Evolutionary conservation across 2,113 vertebrate genomes (phyloP), one percentile per base, ranked within the genome.

Genomic region (Leiothrix lutea): DNA sequence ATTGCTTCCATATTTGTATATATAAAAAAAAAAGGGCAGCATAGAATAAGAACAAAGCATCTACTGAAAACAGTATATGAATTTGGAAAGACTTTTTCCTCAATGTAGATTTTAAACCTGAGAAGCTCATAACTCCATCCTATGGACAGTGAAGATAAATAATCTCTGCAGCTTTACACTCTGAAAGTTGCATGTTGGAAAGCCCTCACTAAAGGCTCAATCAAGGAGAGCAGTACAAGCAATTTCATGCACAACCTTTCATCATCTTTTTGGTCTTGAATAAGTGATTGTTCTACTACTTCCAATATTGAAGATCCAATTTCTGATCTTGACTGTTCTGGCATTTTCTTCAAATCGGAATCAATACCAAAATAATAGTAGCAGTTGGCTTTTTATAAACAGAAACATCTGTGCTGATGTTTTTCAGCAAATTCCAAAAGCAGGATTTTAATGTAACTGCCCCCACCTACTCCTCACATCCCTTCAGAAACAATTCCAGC

Each of bases 1-100:
- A 96, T 96, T 97, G 61, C 92, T 95, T 95, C 95, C 97, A 95
- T 92, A 89, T 88, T 97, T 90, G 88, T 96, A 94, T 53, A n/a
- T 8, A 80, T n/a, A 93, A 71, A 78, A 93, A 74, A 82, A 51
- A 56, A 88, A 51, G 33, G 9, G 12, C 25, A 56, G 56, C 36
- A 92, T 56, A 92, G 74, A n/a, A 20, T 75, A 45, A 45, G 78
- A 85, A 38, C 29, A 94, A 94, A 74, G 5, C 17, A 87, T 65
- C n/a, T 66, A 81, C 73, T 92, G 75, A 58, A 92, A 87, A 44
- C 47, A n/a, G 26, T 54, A 4, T 48, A 38, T 62, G 83, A 62
- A 94, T 82, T 74, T 50, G 61, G 48, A 94, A 94, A 40, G 20
- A 25, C 6, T 85, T 51, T 67, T 92, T 64, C 35, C 38, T 90